phyloP scores from a whole-genome alignment of 2,797 vertebrate genomes.

The Gallinago nigripennis region DNA sequence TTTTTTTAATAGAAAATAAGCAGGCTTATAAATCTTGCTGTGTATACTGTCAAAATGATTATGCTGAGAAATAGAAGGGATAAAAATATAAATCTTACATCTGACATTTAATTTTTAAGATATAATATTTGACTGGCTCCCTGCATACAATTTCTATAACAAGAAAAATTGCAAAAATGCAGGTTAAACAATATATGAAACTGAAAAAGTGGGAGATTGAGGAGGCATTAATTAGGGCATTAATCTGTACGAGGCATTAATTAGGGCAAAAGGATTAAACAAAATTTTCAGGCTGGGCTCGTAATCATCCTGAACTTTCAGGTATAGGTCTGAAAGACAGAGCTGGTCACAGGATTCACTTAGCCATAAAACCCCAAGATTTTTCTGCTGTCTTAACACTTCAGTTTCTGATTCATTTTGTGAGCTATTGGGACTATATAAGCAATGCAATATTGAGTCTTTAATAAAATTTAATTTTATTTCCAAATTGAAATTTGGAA shows the following conservation, averaged over 20 bases:
- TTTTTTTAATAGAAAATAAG: background rate
- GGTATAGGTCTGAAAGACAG: background rate
- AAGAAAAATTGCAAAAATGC: background rate
- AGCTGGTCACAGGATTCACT: background rate
- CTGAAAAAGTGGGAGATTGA: background rate
- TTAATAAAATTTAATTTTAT: background rate
- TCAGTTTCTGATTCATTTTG: background rate
- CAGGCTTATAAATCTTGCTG: background rate
- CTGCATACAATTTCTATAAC: background rate
- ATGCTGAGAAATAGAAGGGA: background rate
- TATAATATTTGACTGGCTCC: background rate
- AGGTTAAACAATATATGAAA: background rate
- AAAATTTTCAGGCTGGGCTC: background rate
- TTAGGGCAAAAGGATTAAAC: background rate
- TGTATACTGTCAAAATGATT: background rate
- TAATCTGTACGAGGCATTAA: background rate
- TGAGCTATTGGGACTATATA: background rate
- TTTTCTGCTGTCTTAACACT: background rate
- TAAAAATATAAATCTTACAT: background rate
- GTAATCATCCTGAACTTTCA: background rate
- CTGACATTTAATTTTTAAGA: background rate
- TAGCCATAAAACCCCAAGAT: background rate
- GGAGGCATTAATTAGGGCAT: background rate
- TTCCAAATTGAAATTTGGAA: background rate
- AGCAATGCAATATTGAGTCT: fast-evolving